Evolutionary conservation across 2,888 invertebrate species (phyloP), one percentile per base, ranked within the genome.

Genomic region (Temnothorax rugatulus): DNA sequence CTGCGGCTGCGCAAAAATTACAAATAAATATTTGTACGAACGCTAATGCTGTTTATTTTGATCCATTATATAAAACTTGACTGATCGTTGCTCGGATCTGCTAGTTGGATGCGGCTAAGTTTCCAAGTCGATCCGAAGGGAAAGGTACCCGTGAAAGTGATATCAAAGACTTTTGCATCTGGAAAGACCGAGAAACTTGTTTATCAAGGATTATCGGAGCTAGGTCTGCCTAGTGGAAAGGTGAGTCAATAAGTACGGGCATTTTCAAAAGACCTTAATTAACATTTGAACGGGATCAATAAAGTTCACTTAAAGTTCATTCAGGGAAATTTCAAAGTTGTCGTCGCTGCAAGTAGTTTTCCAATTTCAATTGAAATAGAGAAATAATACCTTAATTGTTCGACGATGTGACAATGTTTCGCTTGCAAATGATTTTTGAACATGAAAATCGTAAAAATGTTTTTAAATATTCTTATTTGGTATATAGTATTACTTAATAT

Each of bases 171-270:
- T 50, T 97, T 97, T 93, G 96, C 97, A 18, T 97, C 97, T 34
- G 97, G 97, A 29, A 97, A 97, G 94, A 97, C 97, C 25, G 97
- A 97, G 91, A 97, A 96, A 93, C 96, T 97, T 91, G 96, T 97
- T 25, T 96, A 96, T 94, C 96, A 97, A 92, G 96, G 96, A 89
- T 94, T 97, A 79, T 95, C 96, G 77, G 97, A 97, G 90, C 95
- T 97, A 82, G 96, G 96, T 73, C 95, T 97, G 85, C 96, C 97
- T 34, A 96, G 92, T 89, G 94, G 93, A 86, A 95, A 94, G 86
- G 95, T 93, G 87, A 88, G 81, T 21, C 41, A 29, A 29, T 66
- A 57, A 50, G 75, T 76, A 54, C n/a, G 18, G 21, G n/a, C 50
- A 9, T 74, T 73, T 73, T 50, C 41, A 50, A 41, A 83, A 25